Evolutionary conservation across 2,113 vertebrate genomes (phyloP).

Genomic region (Myocastor coypus): DNA sequence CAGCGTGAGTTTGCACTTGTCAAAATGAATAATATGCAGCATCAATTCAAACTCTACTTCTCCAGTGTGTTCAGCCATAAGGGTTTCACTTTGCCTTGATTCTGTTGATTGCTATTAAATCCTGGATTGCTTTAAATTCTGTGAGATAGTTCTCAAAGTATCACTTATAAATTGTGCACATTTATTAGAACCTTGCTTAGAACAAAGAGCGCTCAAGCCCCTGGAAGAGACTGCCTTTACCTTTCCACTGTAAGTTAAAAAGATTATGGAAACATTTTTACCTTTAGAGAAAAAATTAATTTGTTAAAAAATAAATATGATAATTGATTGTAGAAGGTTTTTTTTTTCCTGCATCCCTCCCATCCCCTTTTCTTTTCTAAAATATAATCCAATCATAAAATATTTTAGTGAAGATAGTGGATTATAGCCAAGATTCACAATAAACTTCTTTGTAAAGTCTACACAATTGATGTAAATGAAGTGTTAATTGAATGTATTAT

Average conservation of each 20-base stretch:
- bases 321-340: constrained; percentile 44
- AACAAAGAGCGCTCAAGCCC: constrained; percentile 75
- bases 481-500: constrained; percentile 44
- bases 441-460: constrained; percentile 62
- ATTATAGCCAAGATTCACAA: constrained; percentile 65
- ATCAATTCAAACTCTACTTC: constrained; percentile 89
- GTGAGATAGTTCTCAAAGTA: constrained; percentile 85
- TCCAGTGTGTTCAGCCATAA: constrained; percentile 85
- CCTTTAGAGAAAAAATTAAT: constrained; percentile 67
- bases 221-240: constrained; percentile 71
- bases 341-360: not conserved
- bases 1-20: constrained; percentile 89
- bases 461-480: constrained; percentile 23
- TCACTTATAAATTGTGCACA: constrained; percentile 86
- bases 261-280: constrained; percentile 73
- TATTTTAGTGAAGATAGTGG: constrained; percentile 35
- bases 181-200: constrained; percentile 86
- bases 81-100: constrained; percentile 88
- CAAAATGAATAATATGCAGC: constrained; percentile 90
- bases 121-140: constrained; percentile 88
- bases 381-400: constrained; percentile 42
- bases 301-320: constrained; percentile 71
- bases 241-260: constrained; percentile 63
- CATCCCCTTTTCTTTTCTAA: not conserved
- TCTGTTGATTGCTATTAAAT: constrained; percentile 90